A percentile compares a stretch with the other conserved stretches of the same genome.
phyloP scores from a whole-genome alignment of 2,888 invertebrate species.

The Aplocera efformata region DNA sequence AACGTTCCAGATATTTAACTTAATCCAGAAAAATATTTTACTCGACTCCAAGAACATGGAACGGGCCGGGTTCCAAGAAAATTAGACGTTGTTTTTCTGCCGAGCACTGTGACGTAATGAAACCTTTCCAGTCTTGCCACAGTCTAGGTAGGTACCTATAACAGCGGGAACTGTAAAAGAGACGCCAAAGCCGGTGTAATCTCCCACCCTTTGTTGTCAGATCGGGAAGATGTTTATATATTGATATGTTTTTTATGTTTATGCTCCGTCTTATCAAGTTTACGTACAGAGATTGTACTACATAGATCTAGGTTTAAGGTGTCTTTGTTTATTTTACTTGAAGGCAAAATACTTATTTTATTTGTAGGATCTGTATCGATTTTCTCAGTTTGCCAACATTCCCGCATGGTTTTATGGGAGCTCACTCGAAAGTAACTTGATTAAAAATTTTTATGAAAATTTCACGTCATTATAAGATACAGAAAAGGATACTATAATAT shows the following conservation, averaged over 20 bases:
- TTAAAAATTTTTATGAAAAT: too few relatives aligned
- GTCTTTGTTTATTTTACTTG: conserved; percentile 2
- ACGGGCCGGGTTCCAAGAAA: conserved; percentile 27
- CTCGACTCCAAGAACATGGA: conserved; percentile 5
- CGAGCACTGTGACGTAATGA: conserved; percentile 29
- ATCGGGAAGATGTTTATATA: conserved; percentile 27
- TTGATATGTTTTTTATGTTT: conserved; percentile 28
- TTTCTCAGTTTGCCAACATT: too few relatives aligned
- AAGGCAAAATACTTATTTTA: too few relatives aligned
- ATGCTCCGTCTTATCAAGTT: conserved; percentile 23
- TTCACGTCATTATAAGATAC: too few relatives aligned
- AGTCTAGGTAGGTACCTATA: conserved; percentile 10
- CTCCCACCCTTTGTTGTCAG: conserved; percentile 24
- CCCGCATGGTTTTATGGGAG: too few relatives aligned
- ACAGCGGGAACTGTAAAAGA: conserved; percentile 14
- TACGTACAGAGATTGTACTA: conserved; percentile 19
- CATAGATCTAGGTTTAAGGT: conserved; percentile 6
- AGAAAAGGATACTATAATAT: too few relatives aligned
- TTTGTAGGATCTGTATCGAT: too few relatives aligned
- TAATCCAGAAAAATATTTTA: conserved; percentile 11
- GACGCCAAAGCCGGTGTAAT: conserved; percentile 21
- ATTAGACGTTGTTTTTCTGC: conserved; percentile 38
- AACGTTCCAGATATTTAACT: conserved; percentile 5
- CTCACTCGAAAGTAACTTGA: too few relatives aligned
- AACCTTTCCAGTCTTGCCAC: conserved; percentile 1